Percentiles rank a stretch among this genome's conserved stretches.
Evolutionary conservation across 2,797 vertebrate genomes (phyloP).

Genomic region (Mus spretus): DNA sequence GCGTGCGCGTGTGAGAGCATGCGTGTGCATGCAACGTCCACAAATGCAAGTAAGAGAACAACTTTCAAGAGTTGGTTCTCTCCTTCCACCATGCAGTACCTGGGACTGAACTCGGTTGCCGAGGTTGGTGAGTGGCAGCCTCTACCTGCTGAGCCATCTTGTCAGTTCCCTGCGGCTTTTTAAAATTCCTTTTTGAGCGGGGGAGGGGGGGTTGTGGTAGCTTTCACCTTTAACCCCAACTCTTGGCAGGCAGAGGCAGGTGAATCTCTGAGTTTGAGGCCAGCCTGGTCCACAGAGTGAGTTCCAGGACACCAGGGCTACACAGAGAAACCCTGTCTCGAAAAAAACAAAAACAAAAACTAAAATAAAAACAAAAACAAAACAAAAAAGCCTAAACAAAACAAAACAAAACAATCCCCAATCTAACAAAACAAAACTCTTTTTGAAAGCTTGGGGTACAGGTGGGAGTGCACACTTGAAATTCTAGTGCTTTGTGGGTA

Average conservation of each 20-base stretch:
- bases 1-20: fast-evolving
- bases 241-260: not conserved
- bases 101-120: not conserved
- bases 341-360: not conserved
- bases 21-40: fast-evolving
- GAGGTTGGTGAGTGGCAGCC: not conserved
- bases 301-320: not conserved
- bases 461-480: not conserved
- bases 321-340: not conserved
- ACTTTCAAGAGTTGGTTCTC: not conserved
- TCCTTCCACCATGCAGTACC: not conserved
- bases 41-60: not conserved
- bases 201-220: not conserved
- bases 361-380: too few species aligned
- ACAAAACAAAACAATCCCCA: not conserved
- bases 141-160: not conserved
- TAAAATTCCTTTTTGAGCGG: not conserved
- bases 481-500: not conserved
- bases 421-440: not conserved
- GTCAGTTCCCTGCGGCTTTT: not conserved
- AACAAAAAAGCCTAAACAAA: not conserved
- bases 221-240: not conserved
- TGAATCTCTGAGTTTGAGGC: not conserved
- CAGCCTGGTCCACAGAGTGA: not conserved
- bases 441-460: not conserved